Evolutionary conservation across 2,113 vertebrate genomes (phyloP).

Genomic region (Alethe diademata): DNA sequence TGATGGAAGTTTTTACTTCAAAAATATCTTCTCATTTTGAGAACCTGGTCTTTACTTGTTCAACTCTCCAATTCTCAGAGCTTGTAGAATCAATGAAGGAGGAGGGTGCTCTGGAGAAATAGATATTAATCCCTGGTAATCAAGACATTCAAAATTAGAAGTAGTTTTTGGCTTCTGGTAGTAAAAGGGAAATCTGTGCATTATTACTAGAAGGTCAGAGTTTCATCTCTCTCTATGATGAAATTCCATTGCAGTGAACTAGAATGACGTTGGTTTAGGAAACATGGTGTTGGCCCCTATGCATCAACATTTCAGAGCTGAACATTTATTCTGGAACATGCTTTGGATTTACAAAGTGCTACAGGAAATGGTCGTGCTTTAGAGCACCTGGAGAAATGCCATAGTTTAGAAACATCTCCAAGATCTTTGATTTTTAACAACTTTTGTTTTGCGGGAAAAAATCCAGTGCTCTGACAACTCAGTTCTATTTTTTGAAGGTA

Average conservation of each 20-base stretch:
- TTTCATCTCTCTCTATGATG: rapidly evolving
- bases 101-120: neutral
- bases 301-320: neutral
- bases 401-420: neutral
- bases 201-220: neutral
- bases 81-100: neutral
- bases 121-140: neutral
- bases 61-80: rapidly evolving
- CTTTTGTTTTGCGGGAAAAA: neutral
- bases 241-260: neutral
- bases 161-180: neutral
- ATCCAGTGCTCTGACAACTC: neutral
- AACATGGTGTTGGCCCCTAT: neutral
- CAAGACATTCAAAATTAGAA: neutral
- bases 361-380: neutral
- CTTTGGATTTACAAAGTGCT: neutral
- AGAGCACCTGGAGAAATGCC: neutral
- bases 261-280: neutral
- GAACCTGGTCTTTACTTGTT: neutral
- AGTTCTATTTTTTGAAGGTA: neutral
- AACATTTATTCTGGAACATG: neutral
- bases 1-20: neutral
- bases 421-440: neutral
- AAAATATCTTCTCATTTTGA: neutral
- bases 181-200: neutral